Percentiles rank a stretch among this genome's conserved stretches.
These are phyloP conservation scores for Creontiades dilutus DNA, from an alignment of 2,888 invertebrate genomes.

Conservation along the genomic window DNA sequence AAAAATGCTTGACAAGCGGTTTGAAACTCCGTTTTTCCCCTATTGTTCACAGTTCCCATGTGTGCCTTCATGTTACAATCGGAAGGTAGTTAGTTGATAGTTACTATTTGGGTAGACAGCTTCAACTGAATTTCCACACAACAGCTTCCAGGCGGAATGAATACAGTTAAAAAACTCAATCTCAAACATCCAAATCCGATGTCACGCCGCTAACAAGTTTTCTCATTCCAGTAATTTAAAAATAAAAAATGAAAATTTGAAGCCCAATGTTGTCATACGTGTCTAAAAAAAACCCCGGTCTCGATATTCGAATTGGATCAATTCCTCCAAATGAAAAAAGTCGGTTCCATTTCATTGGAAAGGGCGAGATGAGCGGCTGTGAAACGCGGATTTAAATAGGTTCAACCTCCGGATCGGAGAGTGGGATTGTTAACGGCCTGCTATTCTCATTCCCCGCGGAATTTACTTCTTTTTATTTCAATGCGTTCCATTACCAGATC, in stretches of 20 bases:
- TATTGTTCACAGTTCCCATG: too few species aligned
- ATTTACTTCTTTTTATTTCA: not conserved
- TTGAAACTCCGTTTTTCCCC: too few species aligned
- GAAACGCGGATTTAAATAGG: conserved; percentile 11
- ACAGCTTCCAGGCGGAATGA: too few species aligned
- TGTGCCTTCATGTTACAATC: too few species aligned
- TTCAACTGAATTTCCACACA: too few species aligned
- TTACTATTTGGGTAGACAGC: too few species aligned
- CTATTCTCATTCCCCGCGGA: conserved; percentile 7
- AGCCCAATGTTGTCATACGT: not conserved
- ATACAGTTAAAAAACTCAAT: too few species aligned
- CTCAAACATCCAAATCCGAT: too few species aligned
- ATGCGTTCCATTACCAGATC: not conserved
- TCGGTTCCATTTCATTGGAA: not conserved
- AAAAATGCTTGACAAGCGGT: too few species aligned
- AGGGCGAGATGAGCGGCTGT: conserved; percentile 15
- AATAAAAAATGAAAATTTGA: not conserved
- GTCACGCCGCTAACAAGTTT: too few species aligned
- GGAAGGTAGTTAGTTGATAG: too few species aligned
- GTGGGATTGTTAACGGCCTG: not conserved
- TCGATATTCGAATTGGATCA: not conserved
- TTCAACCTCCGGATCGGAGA: not conserved
- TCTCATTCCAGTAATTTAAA: too few species aligned
- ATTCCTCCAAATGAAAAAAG: not conserved
- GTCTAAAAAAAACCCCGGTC: not conserved